Evolutionary conservation across 1,140 invertebrate species (phyloP).

Genomic region (Anastrepha ludens): DNA sequence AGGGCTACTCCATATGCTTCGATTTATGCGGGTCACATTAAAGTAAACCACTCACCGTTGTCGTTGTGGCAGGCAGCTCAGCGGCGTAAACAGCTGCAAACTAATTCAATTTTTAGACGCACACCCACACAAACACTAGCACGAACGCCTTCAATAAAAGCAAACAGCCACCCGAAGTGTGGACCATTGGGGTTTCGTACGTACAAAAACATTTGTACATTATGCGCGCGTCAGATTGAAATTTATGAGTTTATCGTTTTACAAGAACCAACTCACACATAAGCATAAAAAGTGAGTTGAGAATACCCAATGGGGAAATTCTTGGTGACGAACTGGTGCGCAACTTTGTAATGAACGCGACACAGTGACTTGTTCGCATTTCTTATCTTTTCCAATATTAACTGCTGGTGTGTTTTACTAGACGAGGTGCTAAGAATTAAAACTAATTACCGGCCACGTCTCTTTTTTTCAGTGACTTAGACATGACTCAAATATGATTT

Average conservation of each 20-base stretch:
- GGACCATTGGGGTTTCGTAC: neutral
- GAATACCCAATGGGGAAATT: too few species aligned
- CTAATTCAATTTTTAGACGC: conserved; percentile 22
- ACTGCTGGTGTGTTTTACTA: too few species aligned
- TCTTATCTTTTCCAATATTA: too few species aligned
- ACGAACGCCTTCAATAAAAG: neutral
- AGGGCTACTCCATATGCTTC: conserved; percentile 13
- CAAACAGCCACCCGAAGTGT: neutral
- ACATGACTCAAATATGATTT: too few species aligned
- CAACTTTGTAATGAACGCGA: too few species aligned
- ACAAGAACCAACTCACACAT: neutral
- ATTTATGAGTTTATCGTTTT: conserved; percentile 39
- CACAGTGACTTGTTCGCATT: too few species aligned
- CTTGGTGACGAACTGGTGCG: too few species aligned
- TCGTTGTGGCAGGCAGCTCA: neutral
- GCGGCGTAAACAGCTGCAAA: conserved; percentile 13
- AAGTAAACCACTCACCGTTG: neutral
- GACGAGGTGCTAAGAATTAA: too few species aligned
- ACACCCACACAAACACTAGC: neutral
- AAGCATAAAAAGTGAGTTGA: neutral
- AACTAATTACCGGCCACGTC: too few species aligned
- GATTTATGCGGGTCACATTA: neutral
- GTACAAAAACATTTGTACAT: neutral
- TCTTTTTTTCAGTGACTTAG: too few species aligned
- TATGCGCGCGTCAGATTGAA: conserved; percentile 13